These are phyloP conservation scores for Amblyteles armatorius DNA, from an alignment of 2,888 invertebrate species.

Conservation along the genomic window DNA sequence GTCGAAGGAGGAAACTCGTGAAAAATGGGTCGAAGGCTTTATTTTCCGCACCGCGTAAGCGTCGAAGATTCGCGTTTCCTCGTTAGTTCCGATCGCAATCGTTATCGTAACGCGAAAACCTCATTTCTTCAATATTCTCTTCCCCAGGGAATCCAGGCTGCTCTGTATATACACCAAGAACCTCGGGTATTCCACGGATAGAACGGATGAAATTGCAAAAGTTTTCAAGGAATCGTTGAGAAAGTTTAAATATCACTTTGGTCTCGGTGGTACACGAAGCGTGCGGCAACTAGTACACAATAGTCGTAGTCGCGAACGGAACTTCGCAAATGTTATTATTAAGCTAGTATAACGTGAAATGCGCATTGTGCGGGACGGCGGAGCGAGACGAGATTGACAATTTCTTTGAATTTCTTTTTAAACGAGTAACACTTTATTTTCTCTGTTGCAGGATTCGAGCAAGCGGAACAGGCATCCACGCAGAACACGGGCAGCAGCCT, in stretches of 20 bases:
- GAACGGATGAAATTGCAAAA: slow-evolving; percentile 43
- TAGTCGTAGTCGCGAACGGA: slow-evolving; percentile 1
- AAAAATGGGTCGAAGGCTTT: slow-evolving; percentile 8
- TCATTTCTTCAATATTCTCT: slow-evolving; percentile 12
- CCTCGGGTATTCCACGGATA: neutral
- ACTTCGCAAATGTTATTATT: slow-evolving; percentile 46
- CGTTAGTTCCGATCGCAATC: slow-evolving; percentile 15
- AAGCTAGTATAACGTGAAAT: neutral
- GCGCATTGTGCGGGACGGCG: neutral
- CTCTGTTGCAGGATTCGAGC: slow-evolving; percentile 79
- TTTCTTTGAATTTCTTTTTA: slow-evolving; percentile 26
- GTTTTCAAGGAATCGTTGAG: slow-evolving; percentile 31
- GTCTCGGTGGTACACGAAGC: neutral
- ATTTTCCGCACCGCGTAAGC: slow-evolving; percentile 30
- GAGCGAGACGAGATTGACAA: slow-evolving; percentile 20
- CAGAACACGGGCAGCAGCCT: slow-evolving; percentile 87
- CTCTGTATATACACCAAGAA: neutral
- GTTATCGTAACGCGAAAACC: slow-evolving; percentile 9
- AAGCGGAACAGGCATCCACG: slow-evolving; percentile 73
- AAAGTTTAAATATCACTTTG: slow-evolving; percentile 60
- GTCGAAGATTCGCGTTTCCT: slow-evolving; percentile 15
- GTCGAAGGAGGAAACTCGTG: neutral
- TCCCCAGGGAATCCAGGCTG: neutral
- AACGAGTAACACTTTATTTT: slow-evolving; percentile 28
- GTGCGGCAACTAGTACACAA: neutral